phyloP scores from a whole-genome alignment of 2,797 vertebrate species.

The Mormyrops attenuatus region DNA sequence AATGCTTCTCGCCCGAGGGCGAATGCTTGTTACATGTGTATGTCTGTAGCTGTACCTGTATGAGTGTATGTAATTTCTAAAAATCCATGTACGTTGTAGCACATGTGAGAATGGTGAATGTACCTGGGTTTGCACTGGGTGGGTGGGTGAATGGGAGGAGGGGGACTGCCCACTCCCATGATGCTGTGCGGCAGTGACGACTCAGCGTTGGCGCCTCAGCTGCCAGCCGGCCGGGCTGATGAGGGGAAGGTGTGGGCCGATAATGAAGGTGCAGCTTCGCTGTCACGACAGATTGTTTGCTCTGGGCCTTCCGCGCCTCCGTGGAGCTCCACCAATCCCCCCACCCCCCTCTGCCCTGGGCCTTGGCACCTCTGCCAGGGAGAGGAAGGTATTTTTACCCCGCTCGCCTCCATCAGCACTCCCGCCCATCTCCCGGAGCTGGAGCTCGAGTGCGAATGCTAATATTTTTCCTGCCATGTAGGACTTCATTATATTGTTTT shows the following conservation, averaged over 20 bases:
- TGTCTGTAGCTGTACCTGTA: not conserved
- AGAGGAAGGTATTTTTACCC: constrained; percentile 47
- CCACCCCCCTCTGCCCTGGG: constrained; percentile 37
- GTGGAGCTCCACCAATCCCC: constrained; percentile 21
- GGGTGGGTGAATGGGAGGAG: not conserved
- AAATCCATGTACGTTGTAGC: not conserved
- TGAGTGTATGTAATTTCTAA: too few species aligned
- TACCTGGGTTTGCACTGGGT: constrained; percentile 39
- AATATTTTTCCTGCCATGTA: constrained; percentile 40
- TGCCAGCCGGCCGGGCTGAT: constrained; percentile 60
- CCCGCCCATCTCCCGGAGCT: constrained; percentile 28
- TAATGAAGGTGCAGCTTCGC: constrained; percentile 67
- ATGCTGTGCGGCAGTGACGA: constrained; percentile 41
- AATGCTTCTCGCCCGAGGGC: not conserved
- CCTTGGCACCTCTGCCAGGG: constrained; percentile 47
- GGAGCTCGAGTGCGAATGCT: constrained; percentile 36
- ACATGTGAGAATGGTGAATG: constrained; percentile 23
- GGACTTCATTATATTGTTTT: constrained; percentile 1
- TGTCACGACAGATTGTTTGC: constrained; percentile 69
- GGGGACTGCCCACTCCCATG: constrained; percentile 42
- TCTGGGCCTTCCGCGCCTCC: constrained; percentile 52
- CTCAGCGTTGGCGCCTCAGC: constrained; percentile 68
- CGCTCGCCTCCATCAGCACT: constrained; percentile 35
- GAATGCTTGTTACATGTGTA: not conserved
- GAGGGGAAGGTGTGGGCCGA: constrained; percentile 62